Conservation (phyloP, 53 echinoderm and acorn worm genomes). For the Zoroaster sp. region DNA sequence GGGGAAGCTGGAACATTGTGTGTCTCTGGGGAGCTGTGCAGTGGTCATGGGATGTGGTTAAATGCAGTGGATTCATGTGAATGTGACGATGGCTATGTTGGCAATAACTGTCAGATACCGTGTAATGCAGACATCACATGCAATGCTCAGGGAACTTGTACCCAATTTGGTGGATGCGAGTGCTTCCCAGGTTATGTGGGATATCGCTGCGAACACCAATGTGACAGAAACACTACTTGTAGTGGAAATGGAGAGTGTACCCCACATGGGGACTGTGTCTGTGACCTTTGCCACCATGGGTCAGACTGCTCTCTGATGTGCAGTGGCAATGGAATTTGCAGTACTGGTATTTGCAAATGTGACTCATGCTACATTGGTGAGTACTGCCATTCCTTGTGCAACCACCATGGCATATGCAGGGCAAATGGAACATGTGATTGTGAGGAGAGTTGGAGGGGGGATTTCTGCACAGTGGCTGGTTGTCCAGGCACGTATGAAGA, state of each 20-base stretch:
- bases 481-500: constrained; percentile 79
- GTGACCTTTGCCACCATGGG: constrained; percentile 78
- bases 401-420: constrained; percentile 69
- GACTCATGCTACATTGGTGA: constrained; percentile 77
- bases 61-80: constrained; percentile 16
- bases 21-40: constrained; percentile 60
- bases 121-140: constrained; percentile 65
- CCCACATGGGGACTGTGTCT: constrained; percentile 73
- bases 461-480: constrained; percentile 74
- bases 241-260: constrained; percentile 80
- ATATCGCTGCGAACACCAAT: constrained; percentile 81
- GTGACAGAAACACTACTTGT: constrained; percentile 67
- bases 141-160: constrained; percentile 72
- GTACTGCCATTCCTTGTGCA: constrained; percentile 81
- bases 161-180: constrained; percentile 69
- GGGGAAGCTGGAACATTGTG: constrained; percentile 76
- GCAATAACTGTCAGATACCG: constrained; percentile 76
- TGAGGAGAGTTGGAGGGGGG: constrained; percentile 79
- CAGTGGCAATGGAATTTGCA: constrained; percentile 70
- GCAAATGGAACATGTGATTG: constrained; percentile 63
- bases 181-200: constrained; percentile 83
- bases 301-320: constrained; percentile 67
- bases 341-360: constrained; percentile 67
- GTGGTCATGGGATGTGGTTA: constrained; percentile 74
- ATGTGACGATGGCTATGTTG: constrained; percentile 72